These are phyloP conservation scores for Vireo griseus DNA, from an alignment of 2,797 vertebrate species.

Conservation along the genomic window DNA sequence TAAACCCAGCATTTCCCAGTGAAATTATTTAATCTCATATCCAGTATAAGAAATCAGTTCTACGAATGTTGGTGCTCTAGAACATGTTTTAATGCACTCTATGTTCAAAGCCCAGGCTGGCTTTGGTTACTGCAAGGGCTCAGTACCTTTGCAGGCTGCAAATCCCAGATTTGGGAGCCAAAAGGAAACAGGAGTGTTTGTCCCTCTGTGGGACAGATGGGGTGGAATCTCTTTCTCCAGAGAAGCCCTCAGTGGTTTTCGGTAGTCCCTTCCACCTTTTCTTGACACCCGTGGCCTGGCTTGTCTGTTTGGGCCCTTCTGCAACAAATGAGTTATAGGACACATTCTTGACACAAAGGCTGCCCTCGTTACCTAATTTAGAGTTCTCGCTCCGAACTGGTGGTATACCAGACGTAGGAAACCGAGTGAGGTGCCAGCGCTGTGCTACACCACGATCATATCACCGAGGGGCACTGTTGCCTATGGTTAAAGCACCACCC, in stretches of 20 bases:
- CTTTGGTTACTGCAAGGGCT: not conserved
- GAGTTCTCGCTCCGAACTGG: not conserved
- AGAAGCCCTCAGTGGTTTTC: not conserved
- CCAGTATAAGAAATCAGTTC: not conserved
- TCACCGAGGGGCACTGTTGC: constrained; percentile 39
- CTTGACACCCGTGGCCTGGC: not conserved
- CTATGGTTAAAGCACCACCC: not conserved
- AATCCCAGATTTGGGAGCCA: not conserved
- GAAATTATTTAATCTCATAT: not conserved
- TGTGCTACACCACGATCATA: not conserved
- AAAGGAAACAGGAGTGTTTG: not conserved
- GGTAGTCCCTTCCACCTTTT: not conserved
- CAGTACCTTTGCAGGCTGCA: not conserved
- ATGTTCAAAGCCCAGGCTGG: not conserved
- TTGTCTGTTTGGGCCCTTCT: not conserved
- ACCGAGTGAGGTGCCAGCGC: accelerated
- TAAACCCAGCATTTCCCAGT: not conserved
- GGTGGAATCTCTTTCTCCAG: not conserved
- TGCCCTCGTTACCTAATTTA: not conserved
- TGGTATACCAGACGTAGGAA: accelerated
- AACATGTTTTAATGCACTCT: not conserved
- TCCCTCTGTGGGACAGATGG: not conserved
- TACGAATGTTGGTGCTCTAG: not conserved
- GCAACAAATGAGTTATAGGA: accelerated
- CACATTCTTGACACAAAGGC: not conserved